Percentiles rank a stretch among this genome's conserved stretches.
phyloP scores from a whole-genome alignment of 1,140 invertebrate genomes.

The Drosophila lowei region DNA sequence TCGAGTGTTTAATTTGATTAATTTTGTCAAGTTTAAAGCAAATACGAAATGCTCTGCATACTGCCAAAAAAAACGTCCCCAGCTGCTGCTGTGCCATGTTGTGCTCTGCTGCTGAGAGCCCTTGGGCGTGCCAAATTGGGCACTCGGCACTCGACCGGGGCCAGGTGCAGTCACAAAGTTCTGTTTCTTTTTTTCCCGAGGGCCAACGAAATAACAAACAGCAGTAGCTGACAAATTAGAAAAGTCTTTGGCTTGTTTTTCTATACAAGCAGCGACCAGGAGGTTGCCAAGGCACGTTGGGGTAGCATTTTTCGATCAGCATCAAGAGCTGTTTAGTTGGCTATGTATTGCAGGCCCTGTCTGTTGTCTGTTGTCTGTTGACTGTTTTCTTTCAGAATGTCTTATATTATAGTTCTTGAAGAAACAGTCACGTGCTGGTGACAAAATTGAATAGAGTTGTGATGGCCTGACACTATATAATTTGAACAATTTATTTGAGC shows the following conservation, averaged over 20 bases:
- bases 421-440: too few species aligned
- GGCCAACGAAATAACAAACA: slow-evolving; percentile 33
- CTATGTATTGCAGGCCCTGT: too few species aligned
- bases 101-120: slow-evolving; percentile 25
- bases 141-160: slow-evolving; percentile 35
- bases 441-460: neutral
- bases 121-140: slow-evolving; percentile 62
- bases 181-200: slow-evolving; percentile 24
- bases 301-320: too few species aligned
- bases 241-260: slow-evolving; percentile 34
- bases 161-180: slow-evolving; percentile 47
- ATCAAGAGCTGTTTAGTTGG: too few species aligned
- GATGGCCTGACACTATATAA: too few species aligned
- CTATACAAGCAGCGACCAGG: too few species aligned
- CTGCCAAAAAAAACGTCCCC: slow-evolving; percentile 64
- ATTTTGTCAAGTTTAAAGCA: slow-evolving; percentile 80
- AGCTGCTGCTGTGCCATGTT: slow-evolving; percentile 17
- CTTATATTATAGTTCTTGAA: too few species aligned
- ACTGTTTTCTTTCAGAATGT: too few species aligned
- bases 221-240: slow-evolving; percentile 37
- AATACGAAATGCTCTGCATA: slow-evolving; percentile 70
- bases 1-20: slow-evolving; percentile 81
- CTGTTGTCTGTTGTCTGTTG: too few species aligned
- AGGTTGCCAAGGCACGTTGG: too few species aligned
- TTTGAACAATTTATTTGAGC: neutral